A percentile compares a stretch with the other conserved stretches of the same genome.
phyloP scores from a whole-genome alignment of 2,888 invertebrate genomes.

The Leptothorax acervorum region DNA sequence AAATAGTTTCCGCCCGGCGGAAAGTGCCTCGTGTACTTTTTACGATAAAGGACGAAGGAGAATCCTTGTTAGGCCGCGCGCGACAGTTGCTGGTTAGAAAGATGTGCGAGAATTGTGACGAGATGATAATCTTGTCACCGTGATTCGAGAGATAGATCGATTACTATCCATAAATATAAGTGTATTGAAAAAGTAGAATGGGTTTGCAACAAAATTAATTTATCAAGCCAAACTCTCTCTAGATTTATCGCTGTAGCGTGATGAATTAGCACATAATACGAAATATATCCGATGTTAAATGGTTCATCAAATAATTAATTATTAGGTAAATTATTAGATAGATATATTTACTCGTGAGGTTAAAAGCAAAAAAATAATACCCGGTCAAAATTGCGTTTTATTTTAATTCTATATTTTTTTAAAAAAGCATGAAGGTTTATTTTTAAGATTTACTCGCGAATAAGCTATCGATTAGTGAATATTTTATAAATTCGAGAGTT shows the following conservation, averaged over 20 bases:
- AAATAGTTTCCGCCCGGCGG: conserved; percentile 64
- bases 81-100: not conserved
- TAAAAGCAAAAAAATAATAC: conserved; percentile 2
- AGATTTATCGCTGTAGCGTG: not conserved
- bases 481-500: not conserved
- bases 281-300: not conserved
- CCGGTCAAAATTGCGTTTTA: not conserved
- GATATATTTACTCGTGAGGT: not conserved
- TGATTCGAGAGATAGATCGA: not conserved
- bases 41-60: conserved; percentile 1
- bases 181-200: conserved; percentile 12
- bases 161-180: not conserved
- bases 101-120: conserved; percentile 11
- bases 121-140: not conserved
- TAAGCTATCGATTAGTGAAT: not conserved
- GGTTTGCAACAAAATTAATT: not conserved
- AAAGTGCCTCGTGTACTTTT: conserved; percentile 54
- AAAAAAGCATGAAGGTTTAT: not conserved
- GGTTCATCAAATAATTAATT: not conserved
- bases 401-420: not conserved
- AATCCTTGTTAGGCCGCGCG: conserved; percentile 12
- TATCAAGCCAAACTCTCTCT: not conserved
- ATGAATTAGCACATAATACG: not conserved
- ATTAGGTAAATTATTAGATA: not conserved
- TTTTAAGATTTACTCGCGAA: not conserved